A percentile compares a stretch with the other conserved stretches of the same genome.
These are phyloP conservation scores for Choloepus didactylus DNA, from an alignment of 2,797 vertebrate species.

Conservation along the genomic window DNA sequence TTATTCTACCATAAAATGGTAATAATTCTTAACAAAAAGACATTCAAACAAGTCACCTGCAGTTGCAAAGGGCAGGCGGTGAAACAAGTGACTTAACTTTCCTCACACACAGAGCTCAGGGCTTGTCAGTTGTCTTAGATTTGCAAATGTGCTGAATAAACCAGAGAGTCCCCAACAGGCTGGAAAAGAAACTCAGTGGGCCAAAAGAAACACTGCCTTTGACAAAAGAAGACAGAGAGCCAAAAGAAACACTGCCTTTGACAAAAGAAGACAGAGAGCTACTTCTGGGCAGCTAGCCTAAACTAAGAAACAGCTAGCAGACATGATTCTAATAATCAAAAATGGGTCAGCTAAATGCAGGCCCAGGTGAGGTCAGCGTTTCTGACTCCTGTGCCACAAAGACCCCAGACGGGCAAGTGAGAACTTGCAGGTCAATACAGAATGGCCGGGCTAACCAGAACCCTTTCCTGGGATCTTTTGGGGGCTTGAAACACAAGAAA, in stretches of 20 bases:
- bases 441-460: not conserved
- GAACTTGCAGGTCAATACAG: not conserved
- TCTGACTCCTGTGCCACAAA: not conserved
- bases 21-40: conserved; percentile 52
- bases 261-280: not conserved
- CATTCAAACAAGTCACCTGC: conserved; percentile 57
- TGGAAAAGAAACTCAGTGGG: not conserved
- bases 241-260: too few species aligned
- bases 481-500: not conserved
- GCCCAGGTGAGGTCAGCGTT: not conserved
- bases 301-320: conserved; percentile 4
- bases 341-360: not conserved
- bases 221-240: not conserved
- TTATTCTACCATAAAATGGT: not conserved
- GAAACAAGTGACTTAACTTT: conserved; percentile 11
- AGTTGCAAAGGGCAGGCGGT: not conserved
- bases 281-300: not conserved
- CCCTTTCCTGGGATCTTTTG: not conserved
- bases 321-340: conserved; percentile 2
- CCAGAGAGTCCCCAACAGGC: not conserved
- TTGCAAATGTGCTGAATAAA: not conserved
- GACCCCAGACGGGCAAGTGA: not conserved
- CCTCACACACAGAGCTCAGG: not conserved
- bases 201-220: not conserved
- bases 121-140: not conserved